A percentile compares a stretch with the other conserved stretches of the same genome.
These are phyloP conservation scores for Schizotus pectinicornis DNA, from an alignment of 2,888 invertebrate species.

Conservation along the genomic window DNA sequence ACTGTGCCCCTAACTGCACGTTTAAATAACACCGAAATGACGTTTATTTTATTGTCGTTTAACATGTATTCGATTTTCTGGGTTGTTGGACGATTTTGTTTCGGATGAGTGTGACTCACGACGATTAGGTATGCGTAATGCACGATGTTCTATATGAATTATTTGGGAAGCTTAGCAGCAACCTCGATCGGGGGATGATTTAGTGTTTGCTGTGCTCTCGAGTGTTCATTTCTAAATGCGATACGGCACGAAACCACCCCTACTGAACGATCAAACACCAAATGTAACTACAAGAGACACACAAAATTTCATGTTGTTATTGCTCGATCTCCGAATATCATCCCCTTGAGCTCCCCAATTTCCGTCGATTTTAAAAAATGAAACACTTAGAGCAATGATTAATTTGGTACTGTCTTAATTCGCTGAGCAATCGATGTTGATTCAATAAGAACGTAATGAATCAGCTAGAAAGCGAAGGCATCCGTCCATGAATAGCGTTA, in stretches of 20 bases:
- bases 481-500: slow-evolving; percentile 15
- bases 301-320: too few species aligned
- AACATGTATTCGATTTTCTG: too few species aligned
- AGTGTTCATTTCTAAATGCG: too few species aligned
- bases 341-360: background rate
- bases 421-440: slow-evolving; percentile 18
- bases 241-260: too few species aligned
- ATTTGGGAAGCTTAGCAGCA: slow-evolving; percentile 48
- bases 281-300: too few species aligned
- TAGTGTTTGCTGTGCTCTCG: slow-evolving; percentile 22
- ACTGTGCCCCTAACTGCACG: too few species aligned
- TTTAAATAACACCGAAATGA: too few species aligned
- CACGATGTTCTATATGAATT: slow-evolving; percentile 41
- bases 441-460: slow-evolving; percentile 27
- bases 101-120: slow-evolving; percentile 31
- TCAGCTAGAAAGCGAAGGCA: slow-evolving; percentile 21
- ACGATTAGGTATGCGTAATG: slow-evolving; percentile 34
- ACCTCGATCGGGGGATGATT: slow-evolving; percentile 47
- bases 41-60: too few species aligned
- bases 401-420: background rate
- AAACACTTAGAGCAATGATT: background rate
- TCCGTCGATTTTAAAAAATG: background rate
- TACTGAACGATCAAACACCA: too few species aligned
- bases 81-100: too few species aligned
- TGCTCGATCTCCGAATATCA: too few species aligned